These are phyloP conservation scores for Mythimna impura DNA, from an alignment of 2,888 invertebrate species.

Conservation along the genomic window DNA sequence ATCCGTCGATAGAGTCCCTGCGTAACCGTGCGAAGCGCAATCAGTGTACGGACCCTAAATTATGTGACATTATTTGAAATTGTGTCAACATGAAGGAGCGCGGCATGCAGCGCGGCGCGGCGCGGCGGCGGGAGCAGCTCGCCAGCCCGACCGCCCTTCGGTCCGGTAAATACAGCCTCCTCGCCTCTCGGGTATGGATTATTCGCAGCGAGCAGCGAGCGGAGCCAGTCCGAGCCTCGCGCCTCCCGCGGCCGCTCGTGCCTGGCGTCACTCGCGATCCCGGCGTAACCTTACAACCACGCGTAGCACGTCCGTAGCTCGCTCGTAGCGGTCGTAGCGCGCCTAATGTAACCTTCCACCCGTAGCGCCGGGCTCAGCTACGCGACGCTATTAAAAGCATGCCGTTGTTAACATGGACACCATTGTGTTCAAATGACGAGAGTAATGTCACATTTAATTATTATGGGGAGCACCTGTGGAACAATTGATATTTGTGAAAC, in stretches of 20 bases:
- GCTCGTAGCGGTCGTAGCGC: constrained; percentile 74
- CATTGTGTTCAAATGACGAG: constrained; percentile 80
- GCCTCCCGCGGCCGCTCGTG: constrained; percentile 81
- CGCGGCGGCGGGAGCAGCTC: constrained; percentile 79
- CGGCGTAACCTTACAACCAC: constrained; percentile 67
- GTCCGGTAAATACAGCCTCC: constrained; percentile 89
- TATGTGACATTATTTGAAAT: constrained; percentile 86
- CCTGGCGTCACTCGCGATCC: constrained; percentile 62
- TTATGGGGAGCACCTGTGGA: constrained; percentile 82
- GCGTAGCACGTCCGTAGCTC: constrained; percentile 70
- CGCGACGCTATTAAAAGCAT: constrained; percentile 79
- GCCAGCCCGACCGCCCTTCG: constrained; percentile 85
- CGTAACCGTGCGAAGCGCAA: constrained; percentile 71
- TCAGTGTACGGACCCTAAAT: constrained; percentile 76
- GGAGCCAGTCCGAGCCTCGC: constrained; percentile 86
- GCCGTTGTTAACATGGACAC: constrained; percentile 76
- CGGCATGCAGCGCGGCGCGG: constrained; percentile 73
- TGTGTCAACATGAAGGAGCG: constrained; percentile 86
- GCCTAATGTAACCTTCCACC: constrained; percentile 70
- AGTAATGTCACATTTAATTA: constrained; percentile 81
- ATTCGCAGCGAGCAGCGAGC: constrained; percentile 83
- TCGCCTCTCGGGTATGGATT: constrained; percentile 88
- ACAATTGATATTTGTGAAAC: constrained; percentile 78
- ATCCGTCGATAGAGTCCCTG: constrained; percentile 62
- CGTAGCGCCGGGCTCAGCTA: constrained; percentile 70